Evolutionary conservation across 2,113 vertebrate species (phyloP).

Genomic region (Micronycteris hirsuta): DNA sequence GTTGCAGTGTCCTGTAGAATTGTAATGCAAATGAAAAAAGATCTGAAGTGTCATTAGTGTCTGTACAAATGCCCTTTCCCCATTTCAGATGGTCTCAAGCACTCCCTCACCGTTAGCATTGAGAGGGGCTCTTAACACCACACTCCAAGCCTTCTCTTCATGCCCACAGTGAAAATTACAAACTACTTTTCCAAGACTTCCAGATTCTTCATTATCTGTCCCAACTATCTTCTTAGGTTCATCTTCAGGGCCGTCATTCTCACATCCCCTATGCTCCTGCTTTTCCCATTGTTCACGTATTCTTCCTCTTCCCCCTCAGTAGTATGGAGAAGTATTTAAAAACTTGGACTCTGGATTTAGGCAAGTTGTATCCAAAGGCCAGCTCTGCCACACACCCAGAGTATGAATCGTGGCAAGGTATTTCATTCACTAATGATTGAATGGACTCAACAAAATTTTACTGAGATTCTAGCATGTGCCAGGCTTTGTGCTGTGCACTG

Average conservation of each 20-base stretch:
- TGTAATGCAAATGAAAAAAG: neutral
- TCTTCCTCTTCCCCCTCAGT: neutral
- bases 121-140: neutral
- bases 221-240: neutral
- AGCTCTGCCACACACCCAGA: neutral
- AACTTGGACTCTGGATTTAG: neutral
- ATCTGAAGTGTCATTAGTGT: neutral
- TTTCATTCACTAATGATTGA: neutral
- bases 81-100: neutral
- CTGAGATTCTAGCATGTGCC: neutral
- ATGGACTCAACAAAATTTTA: neutral
- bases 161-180: neutral
- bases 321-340: neutral
- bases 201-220: neutral
- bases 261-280: neutral
- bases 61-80: neutral
- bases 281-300: neutral
- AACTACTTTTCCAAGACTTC: neutral
- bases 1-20: neutral
- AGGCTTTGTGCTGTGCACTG: neutral
- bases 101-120: neutral
- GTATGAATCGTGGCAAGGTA: neutral
- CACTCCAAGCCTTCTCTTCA: neutral
- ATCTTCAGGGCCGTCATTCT: neutral
- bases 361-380: neutral